These are phyloP conservation scores for Formica exsecta DNA, from an alignment of 1,140 invertebrate genomes.

Conservation along the genomic window DNA sequence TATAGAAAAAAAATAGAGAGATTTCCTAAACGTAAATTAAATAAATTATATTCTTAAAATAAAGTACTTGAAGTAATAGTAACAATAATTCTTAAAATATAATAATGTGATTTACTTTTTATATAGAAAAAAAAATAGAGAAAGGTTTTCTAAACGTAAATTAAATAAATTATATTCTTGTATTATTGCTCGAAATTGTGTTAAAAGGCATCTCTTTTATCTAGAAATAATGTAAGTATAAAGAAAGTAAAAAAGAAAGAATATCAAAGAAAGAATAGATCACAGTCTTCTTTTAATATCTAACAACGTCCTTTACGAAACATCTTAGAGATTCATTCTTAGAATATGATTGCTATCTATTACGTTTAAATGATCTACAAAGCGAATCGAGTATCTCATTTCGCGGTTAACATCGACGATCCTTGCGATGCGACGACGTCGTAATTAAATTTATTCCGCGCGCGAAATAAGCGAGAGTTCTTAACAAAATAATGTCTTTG, in stretches of 20 bases:
- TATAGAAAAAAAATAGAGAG: not conserved
- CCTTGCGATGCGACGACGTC: not conserved
- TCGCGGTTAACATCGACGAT: not conserved
- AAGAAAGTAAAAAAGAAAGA: not conserved
- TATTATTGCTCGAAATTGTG: not conserved
- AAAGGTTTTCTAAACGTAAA: not conserved
- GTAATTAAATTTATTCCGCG: slow-evolving; percentile 45
- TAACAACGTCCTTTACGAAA: not conserved
- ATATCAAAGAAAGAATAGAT: not conserved
- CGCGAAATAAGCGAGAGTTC: not conserved
- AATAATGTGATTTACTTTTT: not conserved
- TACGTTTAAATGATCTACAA: not conserved
- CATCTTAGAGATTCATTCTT: not conserved
- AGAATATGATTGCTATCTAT: not conserved
- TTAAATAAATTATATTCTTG: not conserved
- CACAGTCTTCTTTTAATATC: not conserved
- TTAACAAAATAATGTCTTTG: slow-evolving; percentile 64
- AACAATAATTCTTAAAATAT: too few relatives aligned
- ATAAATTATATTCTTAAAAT: not conserved
- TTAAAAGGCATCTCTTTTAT: not conserved
- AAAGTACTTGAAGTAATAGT: too few relatives aligned
- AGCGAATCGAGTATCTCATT: not conserved
- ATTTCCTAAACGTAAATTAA: not conserved
- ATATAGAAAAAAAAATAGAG: not conserved
- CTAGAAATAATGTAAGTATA: not conserved